A percentile compares a stretch with the other conserved stretches of the same genome.
Evolutionary conservation across 1,140 invertebrate species (phyloP).

Genomic region (Listronotus bonariensis): DNA sequence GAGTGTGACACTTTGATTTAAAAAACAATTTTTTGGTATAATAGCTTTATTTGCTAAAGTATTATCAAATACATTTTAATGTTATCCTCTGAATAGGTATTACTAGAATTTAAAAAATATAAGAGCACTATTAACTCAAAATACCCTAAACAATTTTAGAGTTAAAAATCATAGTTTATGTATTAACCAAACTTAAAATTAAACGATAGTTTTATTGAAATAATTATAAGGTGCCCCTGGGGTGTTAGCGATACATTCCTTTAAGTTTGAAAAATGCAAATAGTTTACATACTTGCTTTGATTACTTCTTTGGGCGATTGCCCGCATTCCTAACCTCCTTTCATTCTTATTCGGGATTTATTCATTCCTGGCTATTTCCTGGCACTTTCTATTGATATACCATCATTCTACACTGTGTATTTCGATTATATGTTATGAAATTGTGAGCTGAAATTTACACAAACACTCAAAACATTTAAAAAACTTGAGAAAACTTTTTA

Average conservation of each 20-base stretch:
- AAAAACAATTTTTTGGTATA: too few species aligned
- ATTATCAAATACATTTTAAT: too few species aligned
- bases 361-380: slow-evolving; percentile 5
- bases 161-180: too few species aligned
- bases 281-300: slow-evolving; percentile 44
- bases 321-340: slow-evolving; percentile 53
- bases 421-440: background rate
- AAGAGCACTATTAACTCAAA: too few species aligned
- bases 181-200: too few species aligned
- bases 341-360: slow-evolving; percentile 43
- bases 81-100: too few species aligned
- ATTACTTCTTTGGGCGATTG: slow-evolving; percentile 48
- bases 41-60: too few species aligned
- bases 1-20: too few species aligned
- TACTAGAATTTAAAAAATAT: too few species aligned
- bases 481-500: slow-evolving; percentile 10
- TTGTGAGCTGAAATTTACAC: background rate
- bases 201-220: too few species aligned
- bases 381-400: background rate
- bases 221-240: slow-evolving; percentile 2
- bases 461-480: slow-evolving; percentile 7
- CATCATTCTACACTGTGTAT: background rate
- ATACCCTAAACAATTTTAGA: too few species aligned
- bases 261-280: slow-evolving; percentile 11
- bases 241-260: slow-evolving; percentile 13